Conservation (phyloP, 2,113 vertebrate genomes). For the Sylvietta virens region DNA sequence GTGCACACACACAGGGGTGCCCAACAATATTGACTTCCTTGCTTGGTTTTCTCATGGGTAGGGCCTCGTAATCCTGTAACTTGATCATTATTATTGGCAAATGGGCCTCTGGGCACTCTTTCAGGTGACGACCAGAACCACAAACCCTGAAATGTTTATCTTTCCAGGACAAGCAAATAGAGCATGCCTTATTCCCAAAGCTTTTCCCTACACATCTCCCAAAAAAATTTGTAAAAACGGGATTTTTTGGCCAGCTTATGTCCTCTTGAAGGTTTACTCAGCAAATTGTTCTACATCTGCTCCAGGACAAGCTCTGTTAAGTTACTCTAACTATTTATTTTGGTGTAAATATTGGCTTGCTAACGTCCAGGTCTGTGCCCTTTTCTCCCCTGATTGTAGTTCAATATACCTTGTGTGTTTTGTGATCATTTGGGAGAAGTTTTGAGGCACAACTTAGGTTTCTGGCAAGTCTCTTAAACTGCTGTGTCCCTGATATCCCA, state of each 20-base stretch:
- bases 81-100: neutral
- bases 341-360: neutral
- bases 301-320: neutral
- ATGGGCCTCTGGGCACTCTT: neutral
- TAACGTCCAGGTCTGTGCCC: neutral
- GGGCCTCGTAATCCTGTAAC: neutral
- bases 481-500: neutral
- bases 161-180: neutral
- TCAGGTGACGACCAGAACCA: neutral
- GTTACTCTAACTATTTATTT: neutral
- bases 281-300: neutral
- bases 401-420: neutral
- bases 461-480: neutral
- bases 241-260: neutral
- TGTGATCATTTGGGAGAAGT: neutral
- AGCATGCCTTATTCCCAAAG: neutral
- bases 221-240: neutral
- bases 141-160: neutral
- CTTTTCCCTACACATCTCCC: neutral
- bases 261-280: neutral
- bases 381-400: neutral
- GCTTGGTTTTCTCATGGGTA: neutral
- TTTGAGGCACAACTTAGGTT: neutral
- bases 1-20: accelerated
- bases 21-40: neutral